phyloP scores from a whole-genome alignment of 2,797 vertebrate genomes.

The Momotus momota region DNA sequence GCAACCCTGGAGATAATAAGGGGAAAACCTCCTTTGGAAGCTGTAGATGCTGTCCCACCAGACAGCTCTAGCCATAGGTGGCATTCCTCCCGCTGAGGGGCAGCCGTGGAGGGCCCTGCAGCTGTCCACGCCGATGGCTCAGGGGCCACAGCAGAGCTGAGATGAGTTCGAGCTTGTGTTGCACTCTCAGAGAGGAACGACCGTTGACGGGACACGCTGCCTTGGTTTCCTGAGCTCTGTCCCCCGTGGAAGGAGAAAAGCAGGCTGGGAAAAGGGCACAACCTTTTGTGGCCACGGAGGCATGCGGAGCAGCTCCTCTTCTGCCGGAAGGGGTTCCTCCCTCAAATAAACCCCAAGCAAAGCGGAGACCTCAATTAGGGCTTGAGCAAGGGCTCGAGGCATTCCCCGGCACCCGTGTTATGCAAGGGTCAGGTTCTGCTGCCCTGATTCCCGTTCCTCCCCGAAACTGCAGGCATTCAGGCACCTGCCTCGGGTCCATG shows the following conservation, averaged over 20 bases:
- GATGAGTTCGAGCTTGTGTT: background rate
- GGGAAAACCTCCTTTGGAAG: background rate
- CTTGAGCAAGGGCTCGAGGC: constrained; percentile 37
- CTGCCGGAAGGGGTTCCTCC: background rate
- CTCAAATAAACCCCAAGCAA: background rate
- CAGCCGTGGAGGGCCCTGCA: no score
- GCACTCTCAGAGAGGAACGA: background rate
- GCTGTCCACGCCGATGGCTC: no score
- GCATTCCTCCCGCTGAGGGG: no score
- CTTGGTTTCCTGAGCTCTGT: background rate
- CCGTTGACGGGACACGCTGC: background rate
- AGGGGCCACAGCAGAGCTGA: no score
- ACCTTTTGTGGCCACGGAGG: background rate
- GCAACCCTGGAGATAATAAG: background rate
- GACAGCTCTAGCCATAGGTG: background rate
- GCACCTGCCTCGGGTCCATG: background rate
- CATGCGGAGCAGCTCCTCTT: background rate
- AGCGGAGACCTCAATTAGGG: constrained; percentile 25
- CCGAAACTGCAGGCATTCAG: constrained; percentile 40
- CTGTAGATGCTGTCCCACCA: background rate
- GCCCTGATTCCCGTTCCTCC: constrained; percentile 47
- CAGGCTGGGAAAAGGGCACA: background rate
- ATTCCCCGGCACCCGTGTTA: background rate
- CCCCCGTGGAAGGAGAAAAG: background rate
- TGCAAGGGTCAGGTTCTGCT: constrained; percentile 67